Conservation (phyloP, 2,888 invertebrate genomes). For the Acanthosepion lycidas region DNA sequence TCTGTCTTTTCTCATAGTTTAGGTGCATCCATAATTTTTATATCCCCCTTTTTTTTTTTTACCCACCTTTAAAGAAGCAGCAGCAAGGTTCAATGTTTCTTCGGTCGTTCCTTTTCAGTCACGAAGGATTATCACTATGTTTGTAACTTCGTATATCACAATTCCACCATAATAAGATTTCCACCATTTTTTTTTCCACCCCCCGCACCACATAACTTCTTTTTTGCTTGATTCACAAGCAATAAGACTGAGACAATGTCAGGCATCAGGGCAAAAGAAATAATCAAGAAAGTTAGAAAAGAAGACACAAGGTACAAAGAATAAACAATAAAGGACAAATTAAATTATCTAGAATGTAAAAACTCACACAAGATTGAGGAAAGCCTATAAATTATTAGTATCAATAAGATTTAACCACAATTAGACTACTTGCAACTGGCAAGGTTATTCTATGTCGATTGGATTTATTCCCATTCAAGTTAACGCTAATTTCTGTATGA, state of each 20-base stretch:
- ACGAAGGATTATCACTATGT: background rate
- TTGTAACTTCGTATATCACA: constrained; percentile 8
- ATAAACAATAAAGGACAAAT: background rate
- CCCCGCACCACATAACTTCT: too few relatives aligned
- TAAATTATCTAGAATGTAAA: background rate
- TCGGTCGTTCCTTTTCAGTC: background rate
- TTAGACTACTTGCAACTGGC: background rate
- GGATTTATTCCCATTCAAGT: background rate
- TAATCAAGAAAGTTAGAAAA: background rate
- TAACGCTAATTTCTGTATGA: background rate
- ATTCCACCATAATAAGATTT: background rate
- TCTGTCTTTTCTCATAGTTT: background rate
- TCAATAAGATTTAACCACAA: background rate
- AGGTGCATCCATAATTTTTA: background rate
- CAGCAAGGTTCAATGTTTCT: background rate
- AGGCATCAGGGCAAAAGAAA: too few relatives aligned
- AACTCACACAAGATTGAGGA: background rate
- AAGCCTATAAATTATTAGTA: background rate
- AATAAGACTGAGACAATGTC: too few relatives aligned
- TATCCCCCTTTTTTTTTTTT: background rate
- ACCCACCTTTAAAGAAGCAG: background rate
- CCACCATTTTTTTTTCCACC: background rate
- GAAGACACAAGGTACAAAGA: background rate
- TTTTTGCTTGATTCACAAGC: too few relatives aligned
- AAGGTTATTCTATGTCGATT: background rate